These are phyloP conservation scores for Manis pentadactyla DNA, from an alignment of 2,797 vertebrate genomes.

Conservation along the genomic window DNA sequence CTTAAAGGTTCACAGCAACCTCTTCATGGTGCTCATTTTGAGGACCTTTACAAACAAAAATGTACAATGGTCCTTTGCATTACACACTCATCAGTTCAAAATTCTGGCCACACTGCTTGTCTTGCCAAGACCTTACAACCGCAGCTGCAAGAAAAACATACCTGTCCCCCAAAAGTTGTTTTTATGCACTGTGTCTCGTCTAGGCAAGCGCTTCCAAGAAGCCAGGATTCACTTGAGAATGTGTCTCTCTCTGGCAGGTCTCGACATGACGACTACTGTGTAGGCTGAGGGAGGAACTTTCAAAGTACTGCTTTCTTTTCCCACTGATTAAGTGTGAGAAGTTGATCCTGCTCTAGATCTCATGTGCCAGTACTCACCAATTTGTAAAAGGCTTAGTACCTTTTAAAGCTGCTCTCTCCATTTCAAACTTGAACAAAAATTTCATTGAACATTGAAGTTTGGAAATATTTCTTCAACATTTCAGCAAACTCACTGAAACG, in stretches of 20 bases:
- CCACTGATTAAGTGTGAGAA: constrained; percentile 93
- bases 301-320: constrained; percentile 92
- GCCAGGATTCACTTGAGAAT: constrained; percentile 99
- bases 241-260: constrained; percentile 99
- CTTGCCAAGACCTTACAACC: constrained; percentile 99
- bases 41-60: constrained; percentile 94
- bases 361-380: constrained; percentile 99
- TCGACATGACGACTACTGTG: constrained; percentile 98
- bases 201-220: constrained; percentile 99
- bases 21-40: constrained; percentile 96
- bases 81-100: constrained; percentile 95
- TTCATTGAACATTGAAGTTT: constrained; percentile 89
- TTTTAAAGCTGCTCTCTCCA: constrained; percentile 97
- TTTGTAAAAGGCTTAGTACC: constrained; percentile 94
- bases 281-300: constrained; percentile 98
- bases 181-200: constrained; percentile 94
- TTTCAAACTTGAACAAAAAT: constrained; percentile 91
- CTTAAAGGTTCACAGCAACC: constrained; percentile 95
- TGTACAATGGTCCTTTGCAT: constrained; percentile 93
- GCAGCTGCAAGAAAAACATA: constrained; percentile 92
- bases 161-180: constrained; percentile 91
- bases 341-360: constrained; percentile 89
- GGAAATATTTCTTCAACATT: constrained; percentile 89
- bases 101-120: constrained; percentile 98
- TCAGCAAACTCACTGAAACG: constrained; percentile 92